Base-by-base conservation (phyloP, 92 coral and sea anemone species). In the Palythoa heliodiscus region DNA sequence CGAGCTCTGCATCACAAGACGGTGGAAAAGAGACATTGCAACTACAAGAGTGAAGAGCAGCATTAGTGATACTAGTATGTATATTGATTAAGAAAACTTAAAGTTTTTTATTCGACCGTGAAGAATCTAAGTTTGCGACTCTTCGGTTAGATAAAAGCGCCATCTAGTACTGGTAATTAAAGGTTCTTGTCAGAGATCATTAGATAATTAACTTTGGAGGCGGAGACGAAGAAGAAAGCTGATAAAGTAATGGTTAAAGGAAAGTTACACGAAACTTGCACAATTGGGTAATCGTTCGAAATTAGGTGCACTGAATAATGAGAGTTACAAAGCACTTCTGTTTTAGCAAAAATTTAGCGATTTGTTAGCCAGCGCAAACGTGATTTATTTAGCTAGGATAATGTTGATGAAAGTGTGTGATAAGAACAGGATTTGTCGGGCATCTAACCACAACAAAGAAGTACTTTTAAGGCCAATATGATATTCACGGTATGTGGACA, bases 401-500 rank as follows among this genome's bases (percentile, higher is more conserved):
- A n/a, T n/a, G 20, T n/a, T 17, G 25, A 73, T 73, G 9, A 19
- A 23, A 20, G 43, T 70, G 61, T 53, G 78, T 74, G 60, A 47
- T 38, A n/a, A 40, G 24, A 43, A 71, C 50, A 35, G 17, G 16
- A 4, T 39, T 22, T 40, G 43, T 73, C 55, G 57, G 25, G 25
- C 61, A 24, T 24, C 35, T 40, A 50, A 54, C 22, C 78, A 22
- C 24, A 50, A 74, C 77, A 73, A 73, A 43, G 78, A 29, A 50
- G 60, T 48, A 25, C 37, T 19, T 19, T 14, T 53, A 50, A 74
- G 60, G 78, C 78, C 78, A 74, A 50, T 74, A 74, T 48, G 67
- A 17, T 63, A 24, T 63, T 3, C 20, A 15, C 17, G 20, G 22
- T 15, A n/a, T 40, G 5, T 38, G 4, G 4, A 11, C 7, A 38